These are phyloP conservation scores for Parotocinclus haroldoi DNA, from an alignment of 2,797 vertebrate genomes.

Conservation along the genomic window DNA sequence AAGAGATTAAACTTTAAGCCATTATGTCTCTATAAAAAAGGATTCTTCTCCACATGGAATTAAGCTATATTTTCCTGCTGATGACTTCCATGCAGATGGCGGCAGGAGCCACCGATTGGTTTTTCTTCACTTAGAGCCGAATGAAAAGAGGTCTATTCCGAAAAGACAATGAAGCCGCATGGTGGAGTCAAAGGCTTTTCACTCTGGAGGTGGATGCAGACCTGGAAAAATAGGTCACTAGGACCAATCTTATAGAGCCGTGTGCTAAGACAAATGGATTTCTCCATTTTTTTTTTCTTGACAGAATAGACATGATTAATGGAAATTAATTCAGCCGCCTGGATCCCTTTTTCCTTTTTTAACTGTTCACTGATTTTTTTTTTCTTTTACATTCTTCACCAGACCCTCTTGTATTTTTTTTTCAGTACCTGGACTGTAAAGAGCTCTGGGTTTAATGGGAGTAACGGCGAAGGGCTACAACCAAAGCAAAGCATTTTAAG, in stretches of 20 bases:
- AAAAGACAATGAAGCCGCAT: conserved; percentile 54
- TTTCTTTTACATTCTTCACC: conserved; percentile 2
- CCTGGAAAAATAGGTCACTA: conserved; percentile 65
- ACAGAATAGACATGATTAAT: conserved; percentile 62
- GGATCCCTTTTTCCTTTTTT: conserved; percentile 6
- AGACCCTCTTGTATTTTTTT: conserved; percentile 1
- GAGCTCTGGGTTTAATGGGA: too few species aligned
- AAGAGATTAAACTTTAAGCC: conserved; percentile 61
- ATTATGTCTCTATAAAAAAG: conserved; percentile 61
- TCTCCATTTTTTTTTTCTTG: conserved; percentile 57
- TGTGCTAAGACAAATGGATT: conserved; percentile 62
- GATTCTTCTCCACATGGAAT: conserved; percentile 51
- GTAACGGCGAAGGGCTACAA: too few species aligned
- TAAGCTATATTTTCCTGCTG: conserved; percentile 52
- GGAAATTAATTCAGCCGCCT: conserved; percentile 55
- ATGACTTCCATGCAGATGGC: conserved; percentile 47
- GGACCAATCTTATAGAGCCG: conserved; percentile 49
- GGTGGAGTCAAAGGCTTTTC: conserved; percentile 39
- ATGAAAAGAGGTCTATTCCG: conserved; percentile 53
- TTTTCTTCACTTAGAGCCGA: conserved; percentile 51
- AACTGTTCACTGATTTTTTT: not conserved
- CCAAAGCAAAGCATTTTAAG: too few species aligned
- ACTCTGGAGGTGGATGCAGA: conserved; percentile 25
- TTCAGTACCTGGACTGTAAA: too few species aligned
- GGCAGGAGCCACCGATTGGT: conserved; percentile 41